phyloP scores from a whole-genome alignment of 2,113 vertebrate species.

The Phylloscopus trochilus region DNA sequence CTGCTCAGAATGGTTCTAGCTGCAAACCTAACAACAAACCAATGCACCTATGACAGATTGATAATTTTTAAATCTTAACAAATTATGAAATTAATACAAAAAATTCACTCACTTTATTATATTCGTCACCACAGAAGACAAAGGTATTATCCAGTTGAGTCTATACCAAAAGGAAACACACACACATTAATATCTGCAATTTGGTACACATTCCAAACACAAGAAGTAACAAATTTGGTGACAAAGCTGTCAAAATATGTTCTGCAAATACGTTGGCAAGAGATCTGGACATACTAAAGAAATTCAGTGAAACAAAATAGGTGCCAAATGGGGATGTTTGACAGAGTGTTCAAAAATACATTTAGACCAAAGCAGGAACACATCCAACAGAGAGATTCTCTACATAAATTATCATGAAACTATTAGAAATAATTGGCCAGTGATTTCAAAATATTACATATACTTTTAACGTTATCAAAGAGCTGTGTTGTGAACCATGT shows the following conservation, averaged over 20 bases:
- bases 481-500: conserved; percentile 74
- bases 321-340: conserved; percentile 78
- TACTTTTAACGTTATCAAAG: conserved; percentile 74
- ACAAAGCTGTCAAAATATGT: conserved; percentile 85
- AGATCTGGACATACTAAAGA: conserved; percentile 77
- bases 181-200: conserved; percentile 67
- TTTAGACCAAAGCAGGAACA: conserved; percentile 79
- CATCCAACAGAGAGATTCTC: conserved; percentile 75
- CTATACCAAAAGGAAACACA: conserved; percentile 64
- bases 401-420: conserved; percentile 79
- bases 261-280: conserved; percentile 81
- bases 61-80: not conserved
- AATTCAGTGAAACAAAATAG: conserved; percentile 77
- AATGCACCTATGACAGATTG: not conserved
- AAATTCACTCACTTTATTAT: not conserved
- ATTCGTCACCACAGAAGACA: not conserved
- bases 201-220: conserved; percentile 74
- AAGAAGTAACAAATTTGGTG: conserved; percentile 79
- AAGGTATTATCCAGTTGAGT: conserved; percentile 51
- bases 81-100: not conserved
- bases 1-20: not conserved
- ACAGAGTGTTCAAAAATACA: conserved; percentile 76
- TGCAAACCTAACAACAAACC: not conserved
- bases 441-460: conserved; percentile 84
- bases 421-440: conserved; percentile 83